Evolutionary conservation across 1,140 invertebrate species (phyloP), one percentile per base, ranked within the genome.

Genomic region (Drosophila seguyi): DNA sequence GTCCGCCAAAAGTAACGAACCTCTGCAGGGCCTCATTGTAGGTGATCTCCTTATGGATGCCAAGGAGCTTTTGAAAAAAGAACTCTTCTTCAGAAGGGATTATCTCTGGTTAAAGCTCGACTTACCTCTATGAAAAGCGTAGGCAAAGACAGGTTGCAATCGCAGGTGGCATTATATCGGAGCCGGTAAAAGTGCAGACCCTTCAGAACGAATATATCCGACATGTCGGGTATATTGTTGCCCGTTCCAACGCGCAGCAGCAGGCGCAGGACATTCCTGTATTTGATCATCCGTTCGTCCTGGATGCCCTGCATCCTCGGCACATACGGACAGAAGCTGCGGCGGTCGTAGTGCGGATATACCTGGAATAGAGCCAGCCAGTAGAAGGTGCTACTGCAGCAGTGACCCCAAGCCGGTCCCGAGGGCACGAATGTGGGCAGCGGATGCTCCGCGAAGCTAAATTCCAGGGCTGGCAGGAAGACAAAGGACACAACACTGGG

Each of bases 321-420:
- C 48, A 82, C 80, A 22, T 78, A 82, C 6, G 80, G 80, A 10
- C 80, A 82, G 59, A 82, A 82, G 68, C 79, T 78, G 36, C 74
- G 79, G 10, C 72, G 55, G 25, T 82, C 74, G 10, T 58, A 78
- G 39, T 60, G 74, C 6, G 80, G 80, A 58, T 82, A 82, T 3
- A 82, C 80, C 74, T 82, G 80, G 3, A 82, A 60, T 39, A 82
- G 31, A 1, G 80, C 80, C 61, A 82, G 59, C 80, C 80, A 82
- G 39, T 81, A 74, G 59, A 38, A 65, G 11, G 58, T 71, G 25
- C 62, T 73, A 45, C n/a, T 63, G 55, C 79, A 82, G 74, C 80
- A 82, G 48, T 82, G 80, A 4, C 36, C 6, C 80, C 80, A 82
- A 1, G 62, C 59, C 0, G 80, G 80, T 2, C 80, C 68, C 18